Conservation (phyloP, 2,888 invertebrate species). For the Pseudeuparius sepicola region DNA sequence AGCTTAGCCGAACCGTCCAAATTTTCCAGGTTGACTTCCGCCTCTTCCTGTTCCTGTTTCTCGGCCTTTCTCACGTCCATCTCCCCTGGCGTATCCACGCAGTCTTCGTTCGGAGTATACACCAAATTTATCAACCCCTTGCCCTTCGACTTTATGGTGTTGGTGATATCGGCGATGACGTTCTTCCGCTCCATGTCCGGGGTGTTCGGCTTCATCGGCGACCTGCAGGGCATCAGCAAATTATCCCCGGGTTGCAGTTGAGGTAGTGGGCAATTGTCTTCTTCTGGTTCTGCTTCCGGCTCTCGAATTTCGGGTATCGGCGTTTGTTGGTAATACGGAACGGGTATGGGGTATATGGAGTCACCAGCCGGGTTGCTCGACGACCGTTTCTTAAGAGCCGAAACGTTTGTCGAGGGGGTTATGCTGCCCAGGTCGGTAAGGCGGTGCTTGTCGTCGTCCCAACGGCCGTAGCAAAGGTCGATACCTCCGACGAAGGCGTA, state of each 20-base stretch:
- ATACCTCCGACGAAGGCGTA: slow-evolving; percentile 92
- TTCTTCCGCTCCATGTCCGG: slow-evolving; percentile 53
- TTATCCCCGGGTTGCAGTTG: slow-evolving; percentile 56
- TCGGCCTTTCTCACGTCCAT: slow-evolving; percentile 20
- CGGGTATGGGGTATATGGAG: slow-evolving; percentile 35
- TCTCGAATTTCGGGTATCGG: slow-evolving; percentile 29
- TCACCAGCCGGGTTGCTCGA: slow-evolving; percentile 46
- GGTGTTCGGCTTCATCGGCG: slow-evolving; percentile 41
- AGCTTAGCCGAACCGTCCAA: slow-evolving; percentile 68
- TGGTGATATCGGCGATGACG: slow-evolving; percentile 45
- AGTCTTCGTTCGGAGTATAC: slow-evolving; percentile 36
- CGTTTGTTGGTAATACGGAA: slow-evolving; percentile 30
- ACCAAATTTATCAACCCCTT: slow-evolving; percentile 47
- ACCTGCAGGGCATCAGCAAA: slow-evolving; percentile 44
- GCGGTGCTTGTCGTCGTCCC: slow-evolving; percentile 88
- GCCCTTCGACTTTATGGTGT: slow-evolving; percentile 44
- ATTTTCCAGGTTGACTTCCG: slow-evolving; percentile 32
- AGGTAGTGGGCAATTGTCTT: slow-evolving; percentile 38
- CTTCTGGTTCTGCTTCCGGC: slow-evolving; percentile 28
- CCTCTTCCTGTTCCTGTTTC: slow-evolving; percentile 29
- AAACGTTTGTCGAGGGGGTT: slow-evolving; percentile 39
- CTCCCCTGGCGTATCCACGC: slow-evolving; percentile 31
- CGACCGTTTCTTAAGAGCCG: slow-evolving; percentile 46
- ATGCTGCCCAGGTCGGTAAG: slow-evolving; percentile 69
- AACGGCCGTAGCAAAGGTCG: slow-evolving; percentile 95